phyloP scores from a whole-genome alignment of 2,113 vertebrate species.

The Ascaphus truei region DNA sequence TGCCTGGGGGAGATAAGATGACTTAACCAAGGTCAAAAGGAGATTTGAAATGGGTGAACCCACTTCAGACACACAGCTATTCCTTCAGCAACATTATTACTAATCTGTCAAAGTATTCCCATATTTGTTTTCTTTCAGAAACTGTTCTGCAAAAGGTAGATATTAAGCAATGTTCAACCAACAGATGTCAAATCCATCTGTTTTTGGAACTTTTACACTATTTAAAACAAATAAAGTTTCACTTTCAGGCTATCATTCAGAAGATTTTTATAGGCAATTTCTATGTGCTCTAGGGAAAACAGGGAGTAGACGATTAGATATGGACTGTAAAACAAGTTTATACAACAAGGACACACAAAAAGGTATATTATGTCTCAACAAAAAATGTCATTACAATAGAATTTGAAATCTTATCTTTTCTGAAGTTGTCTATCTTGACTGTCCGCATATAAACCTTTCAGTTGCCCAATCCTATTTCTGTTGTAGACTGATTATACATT shows the following conservation, averaged over 20 bases:
- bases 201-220: constrained; percentile 14
- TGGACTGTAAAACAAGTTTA: constrained; percentile 37
- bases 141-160: neutral
- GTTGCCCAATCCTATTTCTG: neutral
- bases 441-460: neutral
- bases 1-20: too few species aligned
- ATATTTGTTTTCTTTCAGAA: neutral
- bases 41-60: neutral
- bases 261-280: constrained; percentile 35
- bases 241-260: constrained; percentile 33
- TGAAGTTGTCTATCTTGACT: neutral
- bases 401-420: neutral
- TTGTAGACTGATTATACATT: neutral
- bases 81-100: neutral
- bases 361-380: neutral
- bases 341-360: constrained; percentile 25
- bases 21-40: neutral
- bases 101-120: neutral
- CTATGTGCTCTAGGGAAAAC: constrained; percentile 29
- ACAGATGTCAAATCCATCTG: constrained; percentile 22
- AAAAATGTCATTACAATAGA: neutral
- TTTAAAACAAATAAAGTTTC: constrained; percentile 37
- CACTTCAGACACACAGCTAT: neutral
- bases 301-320: constrained; percentile 24
- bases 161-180: neutral